A percentile compares a stretch with the other conserved stretches of the same genome.
Conservation (phyloP, 2,113 vertebrate genomes). For the Struthidea cinerea region DNA sequence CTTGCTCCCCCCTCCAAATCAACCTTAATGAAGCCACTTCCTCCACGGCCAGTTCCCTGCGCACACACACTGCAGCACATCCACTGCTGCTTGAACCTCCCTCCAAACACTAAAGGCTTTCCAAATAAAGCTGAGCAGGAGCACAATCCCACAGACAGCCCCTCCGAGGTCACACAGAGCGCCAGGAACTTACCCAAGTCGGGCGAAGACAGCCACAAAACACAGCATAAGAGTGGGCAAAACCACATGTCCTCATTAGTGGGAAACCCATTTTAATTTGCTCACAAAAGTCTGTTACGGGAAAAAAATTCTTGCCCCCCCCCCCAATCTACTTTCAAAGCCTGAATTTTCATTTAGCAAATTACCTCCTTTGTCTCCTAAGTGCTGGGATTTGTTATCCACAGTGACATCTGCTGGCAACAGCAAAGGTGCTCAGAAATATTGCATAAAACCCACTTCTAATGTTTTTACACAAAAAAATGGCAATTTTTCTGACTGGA, state of each 20-base stretch:
- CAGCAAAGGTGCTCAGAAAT: conserved; percentile 1
- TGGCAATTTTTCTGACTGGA: background rate
- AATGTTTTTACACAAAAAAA: background rate
- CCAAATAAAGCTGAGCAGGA: background rate
- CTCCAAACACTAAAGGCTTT: background rate
- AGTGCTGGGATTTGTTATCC: conserved; percentile 38
- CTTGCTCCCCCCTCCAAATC: conserved; percentile 11
- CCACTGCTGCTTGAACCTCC: background rate
- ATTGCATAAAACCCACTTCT: background rate
- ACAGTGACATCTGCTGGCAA: conserved; percentile 71
- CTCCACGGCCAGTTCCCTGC: conserved; percentile 5
- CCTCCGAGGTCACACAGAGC: background rate
- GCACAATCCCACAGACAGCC: background rate
- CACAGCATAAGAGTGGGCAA: background rate
- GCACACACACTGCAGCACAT: background rate
- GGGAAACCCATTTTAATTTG: background rate
- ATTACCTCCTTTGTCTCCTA: conserved; percentile 60
- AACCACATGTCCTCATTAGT: background rate
- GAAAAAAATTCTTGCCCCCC: background rate
- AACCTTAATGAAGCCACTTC: conserved; percentile 62
- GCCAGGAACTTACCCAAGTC: background rate
- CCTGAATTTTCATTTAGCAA: conserved; percentile 58
- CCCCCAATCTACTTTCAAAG: conserved; percentile 18
- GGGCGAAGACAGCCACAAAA: background rate
- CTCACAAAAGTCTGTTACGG: background rate